Conservation (phyloP, 2,797 vertebrate genomes). For the Mus minutoides region DNA sequence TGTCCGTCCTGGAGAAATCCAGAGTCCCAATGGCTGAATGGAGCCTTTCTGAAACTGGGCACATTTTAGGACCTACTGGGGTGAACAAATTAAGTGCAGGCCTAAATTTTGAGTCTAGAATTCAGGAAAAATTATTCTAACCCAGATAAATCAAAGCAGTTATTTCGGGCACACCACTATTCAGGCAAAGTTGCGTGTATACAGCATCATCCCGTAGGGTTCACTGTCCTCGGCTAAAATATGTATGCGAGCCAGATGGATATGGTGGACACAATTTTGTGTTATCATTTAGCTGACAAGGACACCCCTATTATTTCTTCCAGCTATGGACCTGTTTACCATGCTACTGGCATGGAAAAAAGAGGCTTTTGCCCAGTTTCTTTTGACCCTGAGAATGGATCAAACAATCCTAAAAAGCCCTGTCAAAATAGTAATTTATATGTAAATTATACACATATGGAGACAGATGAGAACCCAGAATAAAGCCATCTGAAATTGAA, state of each 20-base stretch:
- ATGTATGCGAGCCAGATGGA: not conserved
- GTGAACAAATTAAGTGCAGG: not conserved
- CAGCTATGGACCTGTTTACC: not conserved
- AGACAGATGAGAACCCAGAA: constrained; percentile 49
- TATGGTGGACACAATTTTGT: not conserved
- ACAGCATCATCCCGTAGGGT: not conserved
- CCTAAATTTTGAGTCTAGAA: not conserved
- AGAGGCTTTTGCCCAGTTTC: not conserved
- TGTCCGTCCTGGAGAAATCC: not conserved
- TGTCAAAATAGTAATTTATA: constrained; percentile 16
- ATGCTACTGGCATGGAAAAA: not conserved
- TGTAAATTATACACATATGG: not conserved
- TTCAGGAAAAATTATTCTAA: constrained; percentile 26
- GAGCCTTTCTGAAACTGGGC: not conserved
- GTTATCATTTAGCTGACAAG: not conserved
- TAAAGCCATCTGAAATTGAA: constrained; percentile 39
- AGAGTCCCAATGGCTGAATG: not conserved
- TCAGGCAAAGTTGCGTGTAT: not conserved
- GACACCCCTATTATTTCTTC: not conserved
- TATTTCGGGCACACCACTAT: not conserved
- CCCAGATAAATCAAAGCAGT: not conserved
- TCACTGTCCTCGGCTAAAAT: not conserved
- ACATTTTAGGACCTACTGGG: not conserved
- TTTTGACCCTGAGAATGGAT: constrained; percentile 30
- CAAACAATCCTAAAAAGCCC: not conserved